Evolutionary conservation across 2,113 vertebrate species (phyloP), one percentile per base, ranked within the genome.

Genomic region (Paraplagusia blochii): DNA sequence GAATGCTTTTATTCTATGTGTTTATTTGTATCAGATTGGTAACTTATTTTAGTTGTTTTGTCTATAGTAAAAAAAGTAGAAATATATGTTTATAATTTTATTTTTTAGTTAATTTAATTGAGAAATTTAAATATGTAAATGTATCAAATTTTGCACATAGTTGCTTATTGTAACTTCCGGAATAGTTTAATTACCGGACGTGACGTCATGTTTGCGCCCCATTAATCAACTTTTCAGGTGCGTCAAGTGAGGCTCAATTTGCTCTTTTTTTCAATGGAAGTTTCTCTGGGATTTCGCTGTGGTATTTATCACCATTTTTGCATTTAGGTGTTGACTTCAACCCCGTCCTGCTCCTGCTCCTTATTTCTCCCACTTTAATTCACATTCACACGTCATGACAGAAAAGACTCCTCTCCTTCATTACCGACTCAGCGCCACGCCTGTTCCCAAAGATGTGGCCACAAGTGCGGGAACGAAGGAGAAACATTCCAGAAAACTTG

Each of bases 331-430:
- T 29, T 29, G 22, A 29, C 22, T 29, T 29, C 58, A 9, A 11
- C 45, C 5, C 7, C 4, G 4, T 29, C 22, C 22, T 29, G 22
- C 22, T 29, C 6, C 22, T 29, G 22, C 6, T 29, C 6, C 6
- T 29, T 29, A 4, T 29, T 29, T 29, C 22, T 6, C 6, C 6
- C 22, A 29, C 22, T 29, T 29, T 9, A 36, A 8, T 12, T 40
- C 9, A 38, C 10, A 12, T 29, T 4, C 6, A 11, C 1, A 1
- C 0, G 54, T 18, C 17, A 90, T 90, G 90, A 47, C 90, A 38
- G 93, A 94, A 63, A 89, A 88, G 50, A 80, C 91, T 15, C 92
- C 92, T 1, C 80, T 94, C 16, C 79, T 93, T 5, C 89, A 92
- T 29, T 93, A 93, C 69, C 87, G 93, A 57, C 90, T 93, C 39